Evolutionary conservation across 2,113 vertebrate genomes (phyloP).

Genomic region (cat (Felis catus)): F.catus_Fca126_mat1.0 CM031426.1:33283001-33283500

Average conservation of each 20-base stretch:
- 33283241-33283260: not conserved
- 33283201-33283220: not conserved
- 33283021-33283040: not conserved
- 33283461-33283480: conserved; percentile 53
- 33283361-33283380: not conserved
- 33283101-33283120: not conserved
- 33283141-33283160: not conserved
- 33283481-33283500: conserved; percentile 67
- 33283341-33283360: not conserved
- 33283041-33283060: not conserved
- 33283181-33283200: not conserved
- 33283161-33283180: not conserved
- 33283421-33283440: conserved; percentile 4
- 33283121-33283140: not conserved
- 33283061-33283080: not conserved
- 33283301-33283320: not conserved
- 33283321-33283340: not conserved
- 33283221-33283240: not conserved
- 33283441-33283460: not conserved
- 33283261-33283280: not conserved
- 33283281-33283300: not conserved
- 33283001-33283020: not conserved
- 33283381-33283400: not conserved
- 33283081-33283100: not conserved
- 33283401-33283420: not conserved